Evolutionary conservation across 2,797 vertebrate species (phyloP), one percentile per base, ranked within the genome.

Genomic region (Schizopygopsis malacanthus): DNA sequence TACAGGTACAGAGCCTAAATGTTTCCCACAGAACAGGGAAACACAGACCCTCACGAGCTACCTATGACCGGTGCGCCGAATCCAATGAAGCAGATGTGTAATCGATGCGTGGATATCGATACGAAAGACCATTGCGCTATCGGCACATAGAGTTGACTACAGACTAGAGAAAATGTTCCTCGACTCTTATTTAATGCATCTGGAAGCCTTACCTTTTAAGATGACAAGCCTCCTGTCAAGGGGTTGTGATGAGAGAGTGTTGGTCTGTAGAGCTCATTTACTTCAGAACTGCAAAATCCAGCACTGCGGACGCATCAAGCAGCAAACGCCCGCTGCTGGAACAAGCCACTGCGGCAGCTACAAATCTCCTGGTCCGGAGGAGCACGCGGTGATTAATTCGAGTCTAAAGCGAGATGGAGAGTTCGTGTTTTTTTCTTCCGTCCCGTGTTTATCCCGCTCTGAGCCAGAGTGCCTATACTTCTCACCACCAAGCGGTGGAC

Each of bases 321-420:
- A 73, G 33, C 80, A 85, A 85, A 88, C 63, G 76, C 47, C 87
- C 59, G 84, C 79, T 65, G 63, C 63, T 70, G 81, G 87, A 85
- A 43, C 76, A 59, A 77, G 59, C 45, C 81, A 88, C 89, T 90
- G 89, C 89, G 87, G 86, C 84, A 88, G 81, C 81, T 76, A 86
- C 89, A 89, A 89, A 90, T 90, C 89, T 88, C 84, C 77, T 22
- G 47, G 78, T 72, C 78, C 81, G 59, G 63, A 41, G 83, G 61
- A 67, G 54, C 85, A 25, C 79, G 54, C 85, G 61, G 28, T 75
- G 85, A 85, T 87, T 87, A 43, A 88, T 50, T 85, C 75, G 72
- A 71, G 87, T 76, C 79, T 85, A 76, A 81, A 65, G 80, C 54
- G 37, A 67, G 80, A 85, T 72, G 80, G 79, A 83, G 85, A 87